These are phyloP conservation scores for Micropoecilia bifurca DNA, from an alignment of 2,797 vertebrate species.

Conservation along the genomic window DNA sequence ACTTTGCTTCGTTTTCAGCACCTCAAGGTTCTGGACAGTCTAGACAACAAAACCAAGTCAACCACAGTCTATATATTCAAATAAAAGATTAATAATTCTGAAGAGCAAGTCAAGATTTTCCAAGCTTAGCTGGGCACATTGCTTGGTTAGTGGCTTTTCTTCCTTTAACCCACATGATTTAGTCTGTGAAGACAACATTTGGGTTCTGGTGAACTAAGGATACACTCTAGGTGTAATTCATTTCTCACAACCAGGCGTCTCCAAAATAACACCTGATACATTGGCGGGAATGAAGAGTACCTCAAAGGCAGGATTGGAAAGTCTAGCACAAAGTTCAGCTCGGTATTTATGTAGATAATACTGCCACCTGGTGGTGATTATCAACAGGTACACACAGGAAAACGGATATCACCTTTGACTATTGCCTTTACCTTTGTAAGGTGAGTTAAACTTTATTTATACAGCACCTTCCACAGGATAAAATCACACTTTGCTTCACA, in stretches of 20 bases:
- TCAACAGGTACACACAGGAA: neutral
- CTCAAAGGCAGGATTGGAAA: too few species aligned
- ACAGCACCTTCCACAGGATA: too few species aligned
- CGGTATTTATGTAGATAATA: neutral
- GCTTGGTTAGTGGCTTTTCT: neutral
- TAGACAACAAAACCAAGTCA: neutral
- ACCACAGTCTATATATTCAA: neutral
- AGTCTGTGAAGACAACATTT: neutral
- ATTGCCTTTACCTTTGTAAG: neutral
- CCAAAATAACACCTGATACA: neutral
- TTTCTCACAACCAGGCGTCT: neutral
- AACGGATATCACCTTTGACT: neutral
- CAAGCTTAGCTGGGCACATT: neutral
- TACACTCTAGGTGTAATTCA: neutral
- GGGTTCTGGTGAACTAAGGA: neutral
- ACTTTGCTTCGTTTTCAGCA: neutral
- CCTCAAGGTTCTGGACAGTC: neutral
- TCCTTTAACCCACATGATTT: neutral
- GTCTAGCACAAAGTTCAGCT: neutral
- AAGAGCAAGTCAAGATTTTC: neutral
- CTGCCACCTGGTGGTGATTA: constrained; percentile 54
- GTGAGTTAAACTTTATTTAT: too few species aligned
- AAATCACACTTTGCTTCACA: too few species aligned
- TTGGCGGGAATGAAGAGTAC: neutral
- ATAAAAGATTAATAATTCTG: neutral